Conservation (phyloP, 1,140 invertebrate genomes). For the Anastatus disparis region DNA sequence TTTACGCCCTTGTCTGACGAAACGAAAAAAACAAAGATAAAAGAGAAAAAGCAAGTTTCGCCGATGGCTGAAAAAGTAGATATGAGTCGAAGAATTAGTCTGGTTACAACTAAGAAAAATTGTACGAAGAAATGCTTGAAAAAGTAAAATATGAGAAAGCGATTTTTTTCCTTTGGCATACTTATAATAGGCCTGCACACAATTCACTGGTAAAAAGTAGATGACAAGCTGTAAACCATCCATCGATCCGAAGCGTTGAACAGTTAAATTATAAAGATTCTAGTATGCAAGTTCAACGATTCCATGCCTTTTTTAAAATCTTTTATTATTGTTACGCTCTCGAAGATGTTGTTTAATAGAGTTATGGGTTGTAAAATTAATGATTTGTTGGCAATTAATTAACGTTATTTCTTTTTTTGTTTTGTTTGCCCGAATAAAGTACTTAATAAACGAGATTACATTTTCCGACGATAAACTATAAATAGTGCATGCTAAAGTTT, state of each 20-base stretch:
- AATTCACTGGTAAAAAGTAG: constrained; percentile 16
- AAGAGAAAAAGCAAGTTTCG: neutral
- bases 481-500: no score
- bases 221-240: constrained; percentile 28
- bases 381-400: constrained; percentile 23
- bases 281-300: no score
- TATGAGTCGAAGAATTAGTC: no score
- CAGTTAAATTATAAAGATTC: no score
- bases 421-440: constrained; percentile 3
- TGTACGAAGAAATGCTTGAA: no score
- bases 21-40: constrained; percentile 32
- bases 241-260: no score
- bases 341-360: no score
- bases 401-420: no score
- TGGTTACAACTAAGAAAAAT: no score
- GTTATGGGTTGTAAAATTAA: constrained; percentile 15
- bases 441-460: constrained; percentile 24
- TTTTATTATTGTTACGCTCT: neutral
- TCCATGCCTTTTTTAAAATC: no score
- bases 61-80: constrained; percentile 20
- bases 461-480: no score
- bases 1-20: constrained; percentile 51
- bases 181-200: constrained; percentile 31
- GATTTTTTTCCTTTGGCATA: constrained; percentile 25
- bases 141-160: neutral